A percentile compares a stretch with the other conserved stretches of the same genome.
Evolutionary conservation across 2,888 invertebrate species (phyloP).

Genomic region (Perizoma affinitatum): DNA sequence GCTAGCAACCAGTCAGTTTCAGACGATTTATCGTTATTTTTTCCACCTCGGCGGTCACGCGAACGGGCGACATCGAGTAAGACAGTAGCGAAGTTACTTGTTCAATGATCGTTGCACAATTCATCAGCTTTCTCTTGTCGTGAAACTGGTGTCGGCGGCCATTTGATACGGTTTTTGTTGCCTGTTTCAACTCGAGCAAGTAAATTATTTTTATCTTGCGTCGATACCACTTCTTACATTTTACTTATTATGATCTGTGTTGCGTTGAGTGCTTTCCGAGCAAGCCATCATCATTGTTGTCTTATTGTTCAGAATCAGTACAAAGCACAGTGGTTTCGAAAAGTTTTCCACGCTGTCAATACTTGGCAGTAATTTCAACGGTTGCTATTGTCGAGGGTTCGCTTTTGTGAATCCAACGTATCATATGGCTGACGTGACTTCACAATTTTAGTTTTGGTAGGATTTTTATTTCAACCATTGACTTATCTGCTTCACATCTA

Average conservation of each 20-base stretch:
- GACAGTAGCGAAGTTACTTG: constrained; percentile 38
- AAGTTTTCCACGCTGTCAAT: constrained; percentile 58
- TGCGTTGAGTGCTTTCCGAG: constrained; percentile 9
- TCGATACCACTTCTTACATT: constrained; percentile 27
- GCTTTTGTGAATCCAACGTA: constrained; percentile 58
- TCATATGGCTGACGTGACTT: constrained; percentile 54
- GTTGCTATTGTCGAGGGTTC: constrained; percentile 56
- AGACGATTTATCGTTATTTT: constrained; percentile 34
- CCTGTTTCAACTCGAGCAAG: constrained; percentile 32
- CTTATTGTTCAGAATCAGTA: constrained; percentile 52
- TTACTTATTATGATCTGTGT: constrained; percentile 19
- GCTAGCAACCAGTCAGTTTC: constrained; percentile 30
- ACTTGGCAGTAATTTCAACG: constrained; percentile 61
- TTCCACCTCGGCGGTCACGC: constrained; percentile 43
- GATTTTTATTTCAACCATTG: constrained; percentile 36
- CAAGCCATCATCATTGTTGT: constrained; percentile 39
- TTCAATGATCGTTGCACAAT: constrained; percentile 47
- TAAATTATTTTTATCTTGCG: constrained; percentile 34
- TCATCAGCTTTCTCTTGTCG: constrained; percentile 49
- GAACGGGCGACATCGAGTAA: constrained; percentile 36
- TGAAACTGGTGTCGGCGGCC: constrained; percentile 42
- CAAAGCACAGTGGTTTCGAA: constrained; percentile 55
- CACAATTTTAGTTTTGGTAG: constrained; percentile 47
- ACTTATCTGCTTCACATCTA: constrained; percentile 10
- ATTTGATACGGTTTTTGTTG: constrained; percentile 44